Evolutionary conservation across 2,888 invertebrate genomes (phyloP).

Genomic region (Hydrotaea diabolus): DNA sequence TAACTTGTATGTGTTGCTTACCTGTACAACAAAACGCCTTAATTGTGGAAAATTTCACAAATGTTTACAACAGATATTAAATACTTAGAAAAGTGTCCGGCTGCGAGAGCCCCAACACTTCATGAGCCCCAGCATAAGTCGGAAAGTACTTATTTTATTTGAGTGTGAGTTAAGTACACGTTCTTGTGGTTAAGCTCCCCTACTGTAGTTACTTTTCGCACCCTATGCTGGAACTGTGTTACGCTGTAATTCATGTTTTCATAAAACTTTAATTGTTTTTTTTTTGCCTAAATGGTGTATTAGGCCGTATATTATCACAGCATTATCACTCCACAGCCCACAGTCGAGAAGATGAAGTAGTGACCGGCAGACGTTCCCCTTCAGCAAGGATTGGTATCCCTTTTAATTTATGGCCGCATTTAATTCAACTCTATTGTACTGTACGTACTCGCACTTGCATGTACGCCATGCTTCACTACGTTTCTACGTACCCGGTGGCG

Average conservation of each 20-base stretch:
- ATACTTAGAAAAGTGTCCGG: background rate
- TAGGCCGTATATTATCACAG: constrained; percentile 19
- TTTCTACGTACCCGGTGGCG: too few species aligned
- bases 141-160: background rate
- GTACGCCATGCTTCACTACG: too few species aligned
- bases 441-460: background rate
- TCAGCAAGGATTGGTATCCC: background rate
- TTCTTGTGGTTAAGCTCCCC: constrained; percentile 5
- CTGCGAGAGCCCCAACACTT: background rate
- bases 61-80: background rate
- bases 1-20: background rate
- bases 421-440: constrained; percentile 28
- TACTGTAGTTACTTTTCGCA: background rate
- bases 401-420: constrained; percentile 18
- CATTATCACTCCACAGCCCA: constrained; percentile 8
- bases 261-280: constrained; percentile 33
- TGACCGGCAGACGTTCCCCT: background rate
- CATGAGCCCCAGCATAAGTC: background rate
- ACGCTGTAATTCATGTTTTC: constrained; percentile 4
- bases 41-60: background rate
- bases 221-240: background rate
- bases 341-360: background rate
- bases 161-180: background rate
- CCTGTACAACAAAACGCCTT: background rate
- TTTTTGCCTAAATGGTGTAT: constrained; percentile 26